A percentile compares a stretch with the other conserved stretches of the same genome.
Conservation (phyloP, 1,140 invertebrate species). For the Portunus trituberculatus region DNA sequence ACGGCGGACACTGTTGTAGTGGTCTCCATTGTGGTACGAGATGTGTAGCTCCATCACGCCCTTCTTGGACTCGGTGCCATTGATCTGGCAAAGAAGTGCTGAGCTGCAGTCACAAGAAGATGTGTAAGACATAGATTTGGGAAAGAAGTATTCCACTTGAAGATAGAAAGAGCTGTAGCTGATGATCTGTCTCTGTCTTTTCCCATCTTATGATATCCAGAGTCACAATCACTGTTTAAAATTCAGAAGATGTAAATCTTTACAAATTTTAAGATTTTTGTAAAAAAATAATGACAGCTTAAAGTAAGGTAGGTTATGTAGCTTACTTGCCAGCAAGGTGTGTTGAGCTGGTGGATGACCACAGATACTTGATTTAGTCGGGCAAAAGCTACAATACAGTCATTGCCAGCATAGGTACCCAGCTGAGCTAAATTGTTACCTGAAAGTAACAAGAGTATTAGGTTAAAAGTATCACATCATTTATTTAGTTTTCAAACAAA, state of each 20-base stretch:
- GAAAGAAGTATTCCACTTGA: no score
- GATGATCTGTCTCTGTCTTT: no score
- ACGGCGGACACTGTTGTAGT: slow-evolving; percentile 82
- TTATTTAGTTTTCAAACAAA: not conserved
- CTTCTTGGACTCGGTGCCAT: slow-evolving; percentile 63
- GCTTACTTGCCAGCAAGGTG: slow-evolving; percentile 81
- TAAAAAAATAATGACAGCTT: no score
- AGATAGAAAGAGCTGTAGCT: no score
- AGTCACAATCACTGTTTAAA: no score
- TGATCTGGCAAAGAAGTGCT: slow-evolving; percentile 52
- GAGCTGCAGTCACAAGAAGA: not conserved
- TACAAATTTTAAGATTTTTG: not conserved
- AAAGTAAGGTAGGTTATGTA: not conserved
- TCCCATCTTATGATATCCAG: no score
- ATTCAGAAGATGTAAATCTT: no score
- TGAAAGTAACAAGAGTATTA: slow-evolving; percentile 78
- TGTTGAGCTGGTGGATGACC: slow-evolving; percentile 83
- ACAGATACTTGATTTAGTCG: slow-evolving; percentile 81
- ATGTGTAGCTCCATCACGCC: slow-evolving; percentile 81
- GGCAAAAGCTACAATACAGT: slow-evolving; percentile 83
- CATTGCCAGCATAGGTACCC: slow-evolving; percentile 83
- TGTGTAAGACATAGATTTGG: no score
- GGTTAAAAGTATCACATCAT: not conserved
- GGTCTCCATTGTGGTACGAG: slow-evolving; percentile 83
- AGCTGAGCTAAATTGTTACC: slow-evolving; percentile 81